A percentile compares a stretch with the other conserved stretches of the same genome.
These are phyloP conservation scores for Pseudeuparius sepicola DNA, from an alignment of 2,888 invertebrate species.

Conservation along the genomic window DNA sequence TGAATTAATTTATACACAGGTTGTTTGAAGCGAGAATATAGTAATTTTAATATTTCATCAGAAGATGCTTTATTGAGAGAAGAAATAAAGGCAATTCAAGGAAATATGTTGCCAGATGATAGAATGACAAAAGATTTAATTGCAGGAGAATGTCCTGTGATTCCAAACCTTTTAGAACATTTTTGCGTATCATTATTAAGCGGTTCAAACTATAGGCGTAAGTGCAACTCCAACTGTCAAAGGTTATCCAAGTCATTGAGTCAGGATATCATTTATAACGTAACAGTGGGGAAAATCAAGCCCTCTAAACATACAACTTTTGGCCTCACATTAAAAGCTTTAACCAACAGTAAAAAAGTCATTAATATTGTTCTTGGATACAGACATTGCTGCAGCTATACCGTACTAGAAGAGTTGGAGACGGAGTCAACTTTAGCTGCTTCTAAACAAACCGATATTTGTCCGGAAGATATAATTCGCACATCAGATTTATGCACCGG, in stretches of 20 bases:
- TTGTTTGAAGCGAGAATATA: too few relatives aligned
- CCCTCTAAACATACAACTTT: slow-evolving; percentile 9
- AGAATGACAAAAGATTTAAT: slow-evolving; percentile 14
- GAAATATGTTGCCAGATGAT: too few relatives aligned
- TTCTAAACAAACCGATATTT: too few relatives aligned
- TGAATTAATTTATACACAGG: too few relatives aligned
- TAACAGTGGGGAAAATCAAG: slow-evolving; percentile 8
- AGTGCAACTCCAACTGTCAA: slow-evolving; percentile 10
- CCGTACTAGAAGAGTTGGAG: slow-evolving; percentile 10
- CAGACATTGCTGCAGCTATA: slow-evolving; percentile 14
- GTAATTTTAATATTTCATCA: too few relatives aligned
- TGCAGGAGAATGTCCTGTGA: slow-evolving; percentile 17
- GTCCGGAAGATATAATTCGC: too few relatives aligned
- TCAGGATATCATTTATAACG: slow-evolving; percentile 7
- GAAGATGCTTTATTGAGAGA: slow-evolving; percentile 16
- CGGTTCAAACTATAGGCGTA: slow-evolving; percentile 14
- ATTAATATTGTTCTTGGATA: slow-evolving; percentile 12
- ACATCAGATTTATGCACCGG: too few relatives aligned
- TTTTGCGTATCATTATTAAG: slow-evolving; percentile 15
- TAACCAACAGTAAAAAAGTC: slow-evolving; percentile 14
- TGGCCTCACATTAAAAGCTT: slow-evolving; percentile 12
- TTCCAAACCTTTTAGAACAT: slow-evolving; percentile 16
- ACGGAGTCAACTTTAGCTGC: too few relatives aligned
- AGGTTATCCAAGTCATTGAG: slow-evolving; percentile 11
- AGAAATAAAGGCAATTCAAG: too few relatives aligned